Percentiles rank a stretch among this genome's conserved stretches.
These are phyloP conservation scores for Arion vulgaris DNA, from an alignment of 1,140 invertebrate species.

Conservation along the genomic window DNA sequence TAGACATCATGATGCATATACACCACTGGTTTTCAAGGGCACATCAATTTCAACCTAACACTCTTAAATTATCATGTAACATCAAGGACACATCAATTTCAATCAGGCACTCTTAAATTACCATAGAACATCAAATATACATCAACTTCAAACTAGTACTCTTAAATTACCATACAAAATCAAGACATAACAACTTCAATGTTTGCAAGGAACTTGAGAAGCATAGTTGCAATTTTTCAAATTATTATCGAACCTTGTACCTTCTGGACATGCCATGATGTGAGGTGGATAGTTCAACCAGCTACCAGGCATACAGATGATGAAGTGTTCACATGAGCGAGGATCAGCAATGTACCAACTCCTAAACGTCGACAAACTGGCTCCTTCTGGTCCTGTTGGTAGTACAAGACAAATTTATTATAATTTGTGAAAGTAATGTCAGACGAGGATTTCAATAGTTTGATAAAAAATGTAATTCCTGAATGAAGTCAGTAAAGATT, in stretches of 20 bases:
- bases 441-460: too few relatives aligned
- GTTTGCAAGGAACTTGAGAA: constrained; percentile 41
- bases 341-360: constrained; percentile 46
- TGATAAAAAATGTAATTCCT: not conserved
- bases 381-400: constrained; percentile 17
- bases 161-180: too few relatives aligned
- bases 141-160: too few relatives aligned
- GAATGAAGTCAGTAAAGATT: not conserved
- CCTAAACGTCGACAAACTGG: constrained; percentile 34
- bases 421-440: too few relatives aligned
- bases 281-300: constrained; percentile 43
- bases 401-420: too few relatives aligned
- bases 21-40: too few relatives aligned
- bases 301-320: constrained; percentile 46
- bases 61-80: too few relatives aligned
- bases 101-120: too few relatives aligned
- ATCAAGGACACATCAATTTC: too few relatives aligned
- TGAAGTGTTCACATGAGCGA: constrained; percentile 44
- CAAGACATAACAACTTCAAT: not conserved
- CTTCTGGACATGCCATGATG: constrained; percentile 49
- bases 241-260: constrained; percentile 47
- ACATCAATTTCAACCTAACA: too few relatives aligned
- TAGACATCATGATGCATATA: too few relatives aligned
- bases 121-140: too few relatives aligned
- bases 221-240: constrained; percentile 52